Evolutionary conservation across 2,888 invertebrate genomes (phyloP), one percentile per base, ranked within the genome.

Genomic region (Eurois occulta): DNA sequence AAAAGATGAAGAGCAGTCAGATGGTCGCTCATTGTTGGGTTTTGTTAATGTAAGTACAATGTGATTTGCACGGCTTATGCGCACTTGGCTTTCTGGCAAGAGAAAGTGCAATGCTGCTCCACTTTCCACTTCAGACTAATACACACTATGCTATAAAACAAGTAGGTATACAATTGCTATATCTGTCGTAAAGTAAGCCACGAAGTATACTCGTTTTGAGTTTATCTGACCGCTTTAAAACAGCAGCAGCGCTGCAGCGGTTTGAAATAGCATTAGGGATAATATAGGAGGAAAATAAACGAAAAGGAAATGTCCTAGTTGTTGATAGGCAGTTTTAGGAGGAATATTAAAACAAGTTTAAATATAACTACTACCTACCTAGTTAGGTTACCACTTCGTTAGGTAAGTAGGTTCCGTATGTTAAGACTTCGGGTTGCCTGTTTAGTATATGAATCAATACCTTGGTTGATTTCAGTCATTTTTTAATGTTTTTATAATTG

Each of bases 51-150:
- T 83, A 76, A 87, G 90, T 90, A 91, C 90, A 92, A 91, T 92
- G 91, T 91, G 92, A 94, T 93, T 93, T 93, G 92, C 92, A 92
- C 93, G 92, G 92, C 88, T 90, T 89, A 90, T 93, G 94, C 94
- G 91, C 94, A 90, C 91, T 90, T 90, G 91, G 89, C 91, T 92
- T 91, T 93, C 92, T 92, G 92, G 90, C 89, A 87, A 92, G 95
- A 95, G 96, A 96, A 96, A 96, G 96, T 96, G 91, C 94, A 91
- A 90, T 87, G 89, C 83, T 91, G 95, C 92, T 95, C 96, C 88
- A 96, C 96, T 96, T 96, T 96, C 94, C 93, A 92, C 91, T 90
- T 90, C 89, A 94, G 91, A 92, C 93, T 91, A 91, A 93, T 90
- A 91, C 93, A 92, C 92, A 83, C 76, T 87, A 81, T 83, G 88